phyloP scores from a whole-genome alignment of 2,113 vertebrate species.

The Periophthalmodon schlosseri region DNA sequence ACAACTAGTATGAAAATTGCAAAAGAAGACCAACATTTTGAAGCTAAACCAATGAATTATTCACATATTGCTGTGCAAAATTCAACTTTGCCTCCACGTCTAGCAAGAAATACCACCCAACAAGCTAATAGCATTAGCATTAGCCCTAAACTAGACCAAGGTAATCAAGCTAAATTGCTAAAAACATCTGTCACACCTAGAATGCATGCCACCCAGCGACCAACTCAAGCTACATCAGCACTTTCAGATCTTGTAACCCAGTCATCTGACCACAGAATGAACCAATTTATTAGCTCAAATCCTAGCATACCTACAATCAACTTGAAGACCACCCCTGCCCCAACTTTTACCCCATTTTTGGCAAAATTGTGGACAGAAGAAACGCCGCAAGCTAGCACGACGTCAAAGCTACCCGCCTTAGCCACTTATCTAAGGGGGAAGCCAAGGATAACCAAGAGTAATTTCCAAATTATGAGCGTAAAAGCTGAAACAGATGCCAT shows the following conservation, averaged over 20 bases:
- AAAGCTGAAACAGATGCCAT: slow-evolving; percentile 79
- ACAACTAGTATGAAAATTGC: background rate
- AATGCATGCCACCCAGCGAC: background rate
- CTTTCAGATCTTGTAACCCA: slow-evolving; percentile 34
- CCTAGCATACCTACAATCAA: slow-evolving; percentile 9
- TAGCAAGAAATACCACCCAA: background rate
- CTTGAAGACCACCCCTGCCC: slow-evolving; percentile 5
- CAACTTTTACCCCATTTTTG: slow-evolving; percentile 6
- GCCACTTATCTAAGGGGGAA: slow-evolving; percentile 56
- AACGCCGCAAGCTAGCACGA: slow-evolving; percentile 34
- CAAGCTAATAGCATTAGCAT: background rate
- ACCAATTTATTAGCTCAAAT: slow-evolving; percentile 11
- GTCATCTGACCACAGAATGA: slow-evolving; percentile 32
- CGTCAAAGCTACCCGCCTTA: slow-evolving; percentile 16
- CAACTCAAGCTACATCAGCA: slow-evolving; percentile 11
- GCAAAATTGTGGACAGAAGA: background rate
- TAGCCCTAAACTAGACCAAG: background rate
- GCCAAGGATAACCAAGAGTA: slow-evolving; percentile 77
- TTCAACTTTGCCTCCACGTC: background rate
- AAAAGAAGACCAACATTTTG: background rate
- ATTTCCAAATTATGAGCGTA: slow-evolving; percentile 71
- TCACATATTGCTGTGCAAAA: background rate
- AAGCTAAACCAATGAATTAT: background rate
- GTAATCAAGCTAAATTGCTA: background rate
- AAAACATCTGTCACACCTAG: background rate